Percentiles rank a stretch among this genome's conserved stretches.
These are phyloP conservation scores for Apotomis turbidana DNA, from an alignment of 2,888 invertebrate genomes.

Conservation along the genomic window DNA sequence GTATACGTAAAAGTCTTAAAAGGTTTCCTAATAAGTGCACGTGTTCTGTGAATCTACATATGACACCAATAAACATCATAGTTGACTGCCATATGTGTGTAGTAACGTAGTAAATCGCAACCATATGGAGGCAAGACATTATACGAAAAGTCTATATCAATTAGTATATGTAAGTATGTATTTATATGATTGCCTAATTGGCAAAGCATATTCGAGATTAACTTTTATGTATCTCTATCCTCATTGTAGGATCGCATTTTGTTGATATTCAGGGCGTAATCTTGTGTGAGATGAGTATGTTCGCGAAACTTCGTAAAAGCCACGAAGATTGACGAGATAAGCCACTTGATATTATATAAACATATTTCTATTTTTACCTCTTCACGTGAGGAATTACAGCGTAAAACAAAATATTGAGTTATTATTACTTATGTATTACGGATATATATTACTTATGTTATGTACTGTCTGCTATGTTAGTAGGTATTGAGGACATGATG, in stretches of 20 bases:
- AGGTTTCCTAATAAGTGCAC: constrained; percentile 1
- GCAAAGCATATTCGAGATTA: neutral
- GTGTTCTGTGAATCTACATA: constrained; percentile 9
- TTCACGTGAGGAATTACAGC: no score
- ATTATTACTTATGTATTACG: no score
- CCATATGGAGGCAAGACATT: neutral
- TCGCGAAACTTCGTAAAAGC: constrained; percentile 2
- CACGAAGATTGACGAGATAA: neutral
- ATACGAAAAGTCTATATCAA: no score
- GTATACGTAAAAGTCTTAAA: neutral
- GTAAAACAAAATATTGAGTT: no score
- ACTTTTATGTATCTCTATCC: neutral
- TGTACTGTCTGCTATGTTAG: no score
- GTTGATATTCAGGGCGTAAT: neutral
- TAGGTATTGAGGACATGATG: no score
- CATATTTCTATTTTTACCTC: neutral
- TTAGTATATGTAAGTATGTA: no score
- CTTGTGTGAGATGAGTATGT: constrained; percentile 1
- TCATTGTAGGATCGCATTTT: constrained; percentile 15
- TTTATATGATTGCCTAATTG: neutral
- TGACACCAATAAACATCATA: neutral
- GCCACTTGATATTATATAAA: neutral
- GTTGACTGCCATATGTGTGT: constrained; percentile 6
- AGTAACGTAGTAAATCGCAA: neutral
- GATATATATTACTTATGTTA: no score